Percentiles rank a stretch among this genome's conserved stretches.
These are phyloP conservation scores for Anticlea derivata DNA, from an alignment of 2,888 invertebrate genomes.

Conservation along the genomic window DNA sequence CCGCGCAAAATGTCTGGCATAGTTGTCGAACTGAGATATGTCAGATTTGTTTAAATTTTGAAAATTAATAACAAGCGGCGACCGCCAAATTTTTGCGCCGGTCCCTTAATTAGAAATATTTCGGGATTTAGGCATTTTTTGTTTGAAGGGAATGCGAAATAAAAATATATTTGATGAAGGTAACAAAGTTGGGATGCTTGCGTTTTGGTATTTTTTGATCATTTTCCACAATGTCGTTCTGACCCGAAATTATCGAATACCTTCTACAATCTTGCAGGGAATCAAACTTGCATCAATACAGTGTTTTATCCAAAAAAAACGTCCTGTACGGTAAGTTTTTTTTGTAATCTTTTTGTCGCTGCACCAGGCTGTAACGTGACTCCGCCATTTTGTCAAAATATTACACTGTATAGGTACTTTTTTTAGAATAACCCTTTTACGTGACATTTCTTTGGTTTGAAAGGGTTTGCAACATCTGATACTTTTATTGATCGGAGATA, in stretches of 20 bases:
- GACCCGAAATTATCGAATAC: not conserved
- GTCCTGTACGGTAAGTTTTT: slow-evolving; percentile 41
- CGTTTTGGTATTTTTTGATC: slow-evolving; percentile 30
- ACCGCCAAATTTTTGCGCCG: slow-evolving; percentile 59
- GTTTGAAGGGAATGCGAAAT: slow-evolving; percentile 38
- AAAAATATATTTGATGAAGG: slow-evolving; percentile 40
- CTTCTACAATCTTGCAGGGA: slow-evolving; percentile 5
- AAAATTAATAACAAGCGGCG: slow-evolving; percentile 74
- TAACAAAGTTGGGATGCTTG: slow-evolving; percentile 34
- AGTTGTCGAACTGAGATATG: slow-evolving; percentile 74
- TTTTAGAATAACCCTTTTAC: slow-evolving; percentile 65
- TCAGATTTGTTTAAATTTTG: slow-evolving; percentile 79
- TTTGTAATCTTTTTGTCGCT: slow-evolving; percentile 35
- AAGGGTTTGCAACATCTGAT: slow-evolving; percentile 65
- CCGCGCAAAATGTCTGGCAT: slow-evolving; percentile 68
- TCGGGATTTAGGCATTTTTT: slow-evolving; percentile 63
- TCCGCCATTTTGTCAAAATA: slow-evolving; percentile 78
- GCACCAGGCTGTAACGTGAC: slow-evolving; percentile 44
- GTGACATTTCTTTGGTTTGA: slow-evolving; percentile 39
- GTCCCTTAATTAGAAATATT: slow-evolving; percentile 79
- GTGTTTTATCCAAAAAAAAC: slow-evolving; percentile 5
- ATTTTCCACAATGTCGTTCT: slow-evolving; percentile 33
- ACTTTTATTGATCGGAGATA: slow-evolving; percentile 66
- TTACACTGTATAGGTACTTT: slow-evolving; percentile 66
- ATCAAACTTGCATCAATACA: slow-evolving; percentile 11